Base-by-base conservation (phyloP, 2,888 invertebrate genomes). In the Halictus ligatus region DNA sequence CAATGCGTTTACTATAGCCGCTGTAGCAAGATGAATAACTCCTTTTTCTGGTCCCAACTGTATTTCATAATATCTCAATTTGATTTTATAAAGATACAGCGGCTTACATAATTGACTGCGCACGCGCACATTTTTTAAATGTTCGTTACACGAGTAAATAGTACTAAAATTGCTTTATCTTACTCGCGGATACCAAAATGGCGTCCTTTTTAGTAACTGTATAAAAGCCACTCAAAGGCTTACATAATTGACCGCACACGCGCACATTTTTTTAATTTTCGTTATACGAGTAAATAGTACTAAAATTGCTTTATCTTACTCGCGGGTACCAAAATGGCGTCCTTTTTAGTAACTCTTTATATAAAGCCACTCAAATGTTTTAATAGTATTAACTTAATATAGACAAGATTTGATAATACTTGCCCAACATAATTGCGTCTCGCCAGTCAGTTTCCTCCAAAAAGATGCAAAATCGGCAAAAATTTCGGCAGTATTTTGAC, bases 11-110 rank as follows among this genome's bases (percentile, higher is more conserved):
- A 98, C 95, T 78, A 99, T 97, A 13, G 98, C 98, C 0, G 98
- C 98, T 3, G 97, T 97, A 0, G 98, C 99, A 90, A 99, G 95
- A 95, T 99, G 98, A 18, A 97, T 97, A 0, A 98, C 98, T 15
- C 99, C 98, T 95, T 98, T 98, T 94, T 98, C 98, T 18, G 98
- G 98, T 1, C 98, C 98, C 78, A 98, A 96, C 98, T 98, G 93
- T 35, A 13, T 40, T 67, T 15, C 43, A 13, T 18, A 54, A 54
- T 35, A 72, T 60, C 7, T 60, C 7, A 5, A 18, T 73, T 73
- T 21, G 18, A 48, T 10, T 35, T 50, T 35, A 50, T 48, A 29
- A 48, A 48, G 0, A 72, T 48, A 18, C 1, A 29, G 48, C 5
- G 15, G 1, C 15, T 48, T 15, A 0, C 48, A 48, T 48, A 48